phyloP scores from a whole-genome alignment of 64 coral and sea anemone species.

The Pocillopora verrucosa region DNA sequence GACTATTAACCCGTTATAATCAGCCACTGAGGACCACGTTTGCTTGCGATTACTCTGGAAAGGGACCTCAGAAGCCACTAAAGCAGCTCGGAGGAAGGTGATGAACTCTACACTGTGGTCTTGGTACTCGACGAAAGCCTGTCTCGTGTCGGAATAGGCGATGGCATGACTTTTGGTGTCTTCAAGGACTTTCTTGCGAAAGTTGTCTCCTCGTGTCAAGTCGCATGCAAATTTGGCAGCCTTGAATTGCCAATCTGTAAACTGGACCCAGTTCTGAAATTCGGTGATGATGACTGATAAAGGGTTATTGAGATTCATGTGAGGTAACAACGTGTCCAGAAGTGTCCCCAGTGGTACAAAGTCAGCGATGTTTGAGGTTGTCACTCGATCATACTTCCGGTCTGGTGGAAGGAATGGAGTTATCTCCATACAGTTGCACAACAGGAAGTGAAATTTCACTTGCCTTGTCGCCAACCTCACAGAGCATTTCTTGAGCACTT shows the following conservation, averaged over 20 bases:
- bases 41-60: background rate
- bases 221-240: background rate
- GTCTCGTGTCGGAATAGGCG: background rate
- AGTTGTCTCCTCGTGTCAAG: conserved; percentile 5
- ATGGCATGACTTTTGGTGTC: conserved; percentile 14
- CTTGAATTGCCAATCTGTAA: background rate
- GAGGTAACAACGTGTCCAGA: background rate
- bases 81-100: conserved; percentile 3
- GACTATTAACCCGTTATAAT: conserved; percentile 18
- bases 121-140: conserved; percentile 29
- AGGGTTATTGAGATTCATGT: conserved; percentile 25
- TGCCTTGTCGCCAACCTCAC: background rate
- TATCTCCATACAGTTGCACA: conserved; percentile 41
- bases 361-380: conserved; percentile 51
- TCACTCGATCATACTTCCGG: conserved; percentile 33
- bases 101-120: conserved; percentile 18
- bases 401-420: conserved; percentile 8
- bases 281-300: conserved; percentile 49
- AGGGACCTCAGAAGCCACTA: background rate
- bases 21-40: conserved; percentile 27
- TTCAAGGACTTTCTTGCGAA: conserved; percentile 28
- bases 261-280: conserved; percentile 13
- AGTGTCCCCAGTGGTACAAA: conserved; percentile 9
- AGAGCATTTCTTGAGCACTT: conserved; percentile 36
- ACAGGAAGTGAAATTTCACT: conserved; percentile 43